A percentile compares a stretch with the other conserved stretches of the same genome.
Evolutionary conservation across 1,140 invertebrate species (phyloP).

Genomic region (Metopolophium dirhodum): DNA sequence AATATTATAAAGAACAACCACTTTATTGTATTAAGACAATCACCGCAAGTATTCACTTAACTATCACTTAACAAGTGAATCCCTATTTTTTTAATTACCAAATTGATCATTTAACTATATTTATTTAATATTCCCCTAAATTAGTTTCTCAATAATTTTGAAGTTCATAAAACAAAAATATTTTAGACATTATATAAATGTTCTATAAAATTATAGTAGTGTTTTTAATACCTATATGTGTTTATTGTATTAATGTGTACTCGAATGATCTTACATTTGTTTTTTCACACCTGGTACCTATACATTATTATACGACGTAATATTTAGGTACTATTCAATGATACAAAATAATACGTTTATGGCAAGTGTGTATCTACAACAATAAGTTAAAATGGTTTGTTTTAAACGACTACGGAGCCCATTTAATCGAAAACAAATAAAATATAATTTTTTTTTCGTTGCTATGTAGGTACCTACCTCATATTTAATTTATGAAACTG

Average conservation of each 20-base stretch:
- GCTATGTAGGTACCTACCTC: background rate
- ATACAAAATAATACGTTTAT: background rate
- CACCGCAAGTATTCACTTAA: background rate
- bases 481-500: background rate
- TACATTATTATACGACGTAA: background rate
- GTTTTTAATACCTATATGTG: background rate
- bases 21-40: background rate
- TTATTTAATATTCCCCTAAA: background rate
- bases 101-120: background rate
- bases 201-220: background rate
- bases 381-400: background rate
- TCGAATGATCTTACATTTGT: background rate
- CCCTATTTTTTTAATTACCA: background rate
- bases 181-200: background rate
- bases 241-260: background rate
- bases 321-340: background rate
- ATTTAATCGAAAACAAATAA: conserved; percentile 1
- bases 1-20: too few species aligned
- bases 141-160: background rate
- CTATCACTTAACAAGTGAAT: background rate
- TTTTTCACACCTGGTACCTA: background rate
- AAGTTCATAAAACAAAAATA: background rate
- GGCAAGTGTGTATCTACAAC: background rate
- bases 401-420: background rate
- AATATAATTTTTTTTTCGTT: background rate